Evolutionary conservation across 2,888 invertebrate genomes (phyloP).

Genomic region (Diaprepes abbreviatus): DNA sequence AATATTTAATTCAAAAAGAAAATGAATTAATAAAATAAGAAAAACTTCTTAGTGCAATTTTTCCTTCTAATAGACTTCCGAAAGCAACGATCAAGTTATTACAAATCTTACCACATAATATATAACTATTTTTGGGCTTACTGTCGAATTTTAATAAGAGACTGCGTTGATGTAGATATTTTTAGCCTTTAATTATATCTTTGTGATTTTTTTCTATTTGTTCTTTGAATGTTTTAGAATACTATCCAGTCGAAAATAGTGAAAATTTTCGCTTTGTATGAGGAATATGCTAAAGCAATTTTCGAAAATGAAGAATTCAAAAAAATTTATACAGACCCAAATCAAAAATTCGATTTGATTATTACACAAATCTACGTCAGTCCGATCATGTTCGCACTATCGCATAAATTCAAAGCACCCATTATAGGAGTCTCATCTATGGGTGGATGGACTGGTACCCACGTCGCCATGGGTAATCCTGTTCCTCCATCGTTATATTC

Average conservation of each 20-base stretch:
- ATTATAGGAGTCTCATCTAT: conserved; percentile 57
- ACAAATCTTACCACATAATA: too few relatives aligned
- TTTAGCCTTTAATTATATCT: background rate
- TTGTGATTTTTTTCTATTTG: conserved; percentile 5
- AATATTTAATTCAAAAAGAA: too few relatives aligned
- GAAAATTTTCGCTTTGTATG: conserved; percentile 53
- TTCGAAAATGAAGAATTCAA: conserved; percentile 55
- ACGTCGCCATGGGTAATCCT: conserved; percentile 57
- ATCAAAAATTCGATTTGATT: conserved; percentile 56
- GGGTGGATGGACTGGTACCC: conserved; percentile 55
- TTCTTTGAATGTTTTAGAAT: conserved; percentile 40
- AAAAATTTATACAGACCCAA: conserved; percentile 53
- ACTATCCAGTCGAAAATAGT: conserved; percentile 53
- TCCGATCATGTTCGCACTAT: conserved; percentile 55
- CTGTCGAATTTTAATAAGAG: background rate
- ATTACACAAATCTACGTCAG: conserved; percentile 57
- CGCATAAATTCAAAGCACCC: conserved; percentile 53
- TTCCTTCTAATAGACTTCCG: too few relatives aligned
- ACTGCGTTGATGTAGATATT: background rate
- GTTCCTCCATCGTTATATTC: conserved; percentile 57
- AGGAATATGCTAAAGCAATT: conserved; percentile 53
- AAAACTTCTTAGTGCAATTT: too few relatives aligned
- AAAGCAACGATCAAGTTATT: too few relatives aligned
- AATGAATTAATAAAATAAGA: too few relatives aligned
- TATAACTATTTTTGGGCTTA: background rate